A percentile compares a stretch with the other conserved stretches of the same genome.
Evolutionary conservation across 2,888 invertebrate species (phyloP).

Genomic region (Pemphredon lugubris): DNA sequence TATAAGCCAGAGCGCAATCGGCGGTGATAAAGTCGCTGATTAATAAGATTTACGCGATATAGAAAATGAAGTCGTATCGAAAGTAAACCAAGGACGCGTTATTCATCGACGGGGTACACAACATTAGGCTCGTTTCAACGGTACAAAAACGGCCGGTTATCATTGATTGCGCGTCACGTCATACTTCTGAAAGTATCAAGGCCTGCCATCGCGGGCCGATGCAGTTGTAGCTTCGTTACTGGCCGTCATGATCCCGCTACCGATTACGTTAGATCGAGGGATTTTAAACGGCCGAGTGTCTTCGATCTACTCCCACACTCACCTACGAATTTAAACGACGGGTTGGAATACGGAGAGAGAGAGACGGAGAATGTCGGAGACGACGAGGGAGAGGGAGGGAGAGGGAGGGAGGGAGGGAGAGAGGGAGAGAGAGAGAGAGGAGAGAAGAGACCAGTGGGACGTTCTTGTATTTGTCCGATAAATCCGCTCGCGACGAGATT

Average conservation of each 20-base stretch:
- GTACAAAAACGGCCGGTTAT: slow-evolving; percentile 4
- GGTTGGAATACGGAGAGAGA: no score
- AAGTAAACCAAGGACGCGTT: slow-evolving; percentile 18
- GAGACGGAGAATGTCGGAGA: no score
- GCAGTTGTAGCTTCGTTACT: no score
- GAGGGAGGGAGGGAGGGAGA: no score
- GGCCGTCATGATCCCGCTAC: neutral
- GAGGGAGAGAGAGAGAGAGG: no score
- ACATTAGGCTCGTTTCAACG: neutral
- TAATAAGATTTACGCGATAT: slow-evolving; percentile 11
- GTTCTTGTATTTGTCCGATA: slow-evolving; percentile 42
- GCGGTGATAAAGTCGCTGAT: neutral
- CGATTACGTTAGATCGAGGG: neutral
- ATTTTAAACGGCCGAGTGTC: neutral
- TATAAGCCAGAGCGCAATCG: neutral
- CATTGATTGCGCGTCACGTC: neutral
- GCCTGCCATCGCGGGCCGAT: no score
- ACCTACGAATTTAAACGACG: slow-evolving; percentile 39
- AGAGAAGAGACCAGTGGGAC: slow-evolving; percentile 13
- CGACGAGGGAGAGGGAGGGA: no score
- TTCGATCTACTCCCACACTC: slow-evolving; percentile 8
- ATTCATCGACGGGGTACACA: no score
- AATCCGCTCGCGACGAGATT: slow-evolving; percentile 44
- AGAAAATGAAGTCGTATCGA: slow-evolving; percentile 19
- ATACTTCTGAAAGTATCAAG: slow-evolving; percentile 1